phyloP scores from a whole-genome alignment of 2,888 invertebrate genomes.

The Archips xylosteana region DNA sequence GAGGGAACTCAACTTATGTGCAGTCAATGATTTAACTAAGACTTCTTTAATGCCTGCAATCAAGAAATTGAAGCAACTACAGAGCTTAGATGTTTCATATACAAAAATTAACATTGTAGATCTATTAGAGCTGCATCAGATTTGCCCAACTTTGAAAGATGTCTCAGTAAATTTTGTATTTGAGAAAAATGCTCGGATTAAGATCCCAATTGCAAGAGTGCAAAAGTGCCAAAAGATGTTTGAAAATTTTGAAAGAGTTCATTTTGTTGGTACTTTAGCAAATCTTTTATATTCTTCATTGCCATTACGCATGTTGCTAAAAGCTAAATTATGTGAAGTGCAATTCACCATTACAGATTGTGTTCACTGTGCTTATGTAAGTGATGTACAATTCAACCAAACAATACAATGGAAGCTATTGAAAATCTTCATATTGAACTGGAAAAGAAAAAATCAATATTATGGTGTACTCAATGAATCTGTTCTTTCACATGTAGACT shows the following conservation, averaged over 20 bases:
- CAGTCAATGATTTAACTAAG: conserved; percentile 34
- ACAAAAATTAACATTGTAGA: conserved; percentile 33
- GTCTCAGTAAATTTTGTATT: conserved; percentile 30
- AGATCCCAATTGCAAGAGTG: background rate
- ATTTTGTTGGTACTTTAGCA: conserved; percentile 29
- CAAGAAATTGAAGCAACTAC: conserved; percentile 33
- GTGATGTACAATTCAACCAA: conserved; percentile 10
- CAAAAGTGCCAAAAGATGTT: conserved; percentile 33
- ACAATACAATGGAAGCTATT: conserved; percentile 25
- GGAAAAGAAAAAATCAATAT: conserved; percentile 33
- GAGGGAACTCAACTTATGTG: conserved; percentile 31
- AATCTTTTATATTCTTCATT: conserved; percentile 32
- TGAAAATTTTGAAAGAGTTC: conserved; percentile 32
- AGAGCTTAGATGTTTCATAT: conserved; percentile 32
- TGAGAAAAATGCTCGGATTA: conserved; percentile 14
- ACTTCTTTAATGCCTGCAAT: conserved; percentile 29
- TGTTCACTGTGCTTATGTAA: conserved; percentile 15
- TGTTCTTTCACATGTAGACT: conserved; percentile 29
- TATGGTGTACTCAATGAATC: conserved; percentile 36
- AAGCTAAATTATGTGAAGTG: conserved; percentile 30
- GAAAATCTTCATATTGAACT: conserved; percentile 31
- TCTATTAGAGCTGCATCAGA: conserved; percentile 23
- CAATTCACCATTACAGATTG: conserved; percentile 34
- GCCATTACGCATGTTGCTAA: conserved; percentile 22
- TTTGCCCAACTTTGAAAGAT: conserved; percentile 36